These are phyloP conservation scores for Chromis chromis DNA, from an alignment of 2,797 vertebrate species.

Conservation along the genomic window DNA sequence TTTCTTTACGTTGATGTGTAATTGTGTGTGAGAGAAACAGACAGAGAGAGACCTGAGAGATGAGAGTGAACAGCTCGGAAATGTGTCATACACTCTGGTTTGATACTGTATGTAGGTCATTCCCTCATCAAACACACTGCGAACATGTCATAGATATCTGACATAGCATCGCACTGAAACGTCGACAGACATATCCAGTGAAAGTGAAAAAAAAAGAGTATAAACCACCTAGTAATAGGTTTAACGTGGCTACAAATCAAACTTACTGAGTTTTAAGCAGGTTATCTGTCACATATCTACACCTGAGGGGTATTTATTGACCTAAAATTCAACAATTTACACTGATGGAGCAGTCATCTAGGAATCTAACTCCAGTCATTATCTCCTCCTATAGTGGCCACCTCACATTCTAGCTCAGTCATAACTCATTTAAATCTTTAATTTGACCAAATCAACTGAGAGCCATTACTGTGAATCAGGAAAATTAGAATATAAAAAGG, in stretches of 20 bases:
- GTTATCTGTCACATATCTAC: too few relatives aligned
- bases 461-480: background rate
- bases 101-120: conserved; percentile 29
- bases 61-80: conserved; percentile 7
- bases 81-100: conserved; percentile 6
- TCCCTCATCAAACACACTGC: conserved; percentile 20
- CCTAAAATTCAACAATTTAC: too few relatives aligned
- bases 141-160: background rate
- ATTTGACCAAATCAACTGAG: background rate
- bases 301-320: background rate
- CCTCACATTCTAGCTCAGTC: background rate
- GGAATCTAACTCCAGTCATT: too few relatives aligned
- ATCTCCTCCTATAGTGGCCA: background rate
- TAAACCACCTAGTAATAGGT: background rate
- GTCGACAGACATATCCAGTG: background rate
- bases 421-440: background rate
- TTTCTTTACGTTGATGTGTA: conserved; percentile 32
- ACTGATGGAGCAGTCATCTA: too few relatives aligned
- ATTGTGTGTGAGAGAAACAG: conserved; percentile 19
- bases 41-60: background rate
- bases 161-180: conserved; percentile 4
- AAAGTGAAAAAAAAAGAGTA: background rate
- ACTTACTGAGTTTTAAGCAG: background rate
- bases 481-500: background rate
- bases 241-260: background rate